Conservation (phyloP, 2,113 vertebrate genomes). For the Montifringilla adamsi region DNA sequence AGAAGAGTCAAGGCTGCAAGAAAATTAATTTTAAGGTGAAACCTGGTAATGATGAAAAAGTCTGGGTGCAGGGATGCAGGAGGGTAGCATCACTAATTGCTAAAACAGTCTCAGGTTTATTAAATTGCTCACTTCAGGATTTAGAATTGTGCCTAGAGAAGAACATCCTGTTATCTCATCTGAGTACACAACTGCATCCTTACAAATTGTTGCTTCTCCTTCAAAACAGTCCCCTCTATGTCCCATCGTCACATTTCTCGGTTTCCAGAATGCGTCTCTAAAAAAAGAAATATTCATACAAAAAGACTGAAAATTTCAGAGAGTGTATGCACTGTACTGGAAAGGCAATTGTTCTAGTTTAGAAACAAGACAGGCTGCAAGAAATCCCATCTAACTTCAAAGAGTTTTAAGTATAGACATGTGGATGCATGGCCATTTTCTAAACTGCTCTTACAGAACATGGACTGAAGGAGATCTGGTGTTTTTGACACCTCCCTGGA, state of each 20-base stretch:
- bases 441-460: neutral
- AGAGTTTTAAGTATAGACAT: neutral
- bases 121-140: neutral
- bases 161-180: neutral
- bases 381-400: neutral
- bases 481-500: neutral
- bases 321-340: neutral
- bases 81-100: neutral
- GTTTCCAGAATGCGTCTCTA: neutral
- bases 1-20: neutral
- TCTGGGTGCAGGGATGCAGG: neutral
- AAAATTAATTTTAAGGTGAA: neutral
- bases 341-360: neutral
- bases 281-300: neutral
- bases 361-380: neutral
- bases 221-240: neutral
- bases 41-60: neutral
- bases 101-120: neutral
- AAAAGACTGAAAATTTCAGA: neutral
- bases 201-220: neutral
- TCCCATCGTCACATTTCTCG: accelerated
- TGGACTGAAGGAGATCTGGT: neutral
- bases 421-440: neutral
- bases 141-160: neutral
- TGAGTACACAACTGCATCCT: neutral